Percentiles rank a stretch among this genome's conserved stretches.
Evolutionary conservation across 2,113 vertebrate genomes (phyloP).

Genomic region (Phyllopteryx taeniolatus): DNA sequence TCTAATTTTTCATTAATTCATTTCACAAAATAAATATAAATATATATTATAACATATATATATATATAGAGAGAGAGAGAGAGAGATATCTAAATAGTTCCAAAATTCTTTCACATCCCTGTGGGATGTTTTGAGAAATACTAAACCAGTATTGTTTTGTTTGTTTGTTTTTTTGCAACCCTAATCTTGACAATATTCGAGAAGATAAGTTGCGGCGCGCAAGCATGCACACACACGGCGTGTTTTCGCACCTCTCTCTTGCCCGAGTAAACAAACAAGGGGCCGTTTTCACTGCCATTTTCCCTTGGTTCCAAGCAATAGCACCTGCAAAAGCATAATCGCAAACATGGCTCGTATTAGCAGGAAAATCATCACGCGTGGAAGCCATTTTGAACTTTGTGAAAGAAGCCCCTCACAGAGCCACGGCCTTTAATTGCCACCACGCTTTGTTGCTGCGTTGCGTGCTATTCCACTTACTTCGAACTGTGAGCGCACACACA

Average conservation of each 20-base stretch:
- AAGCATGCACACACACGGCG: neutral
- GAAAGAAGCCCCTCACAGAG: slow-evolving; percentile 31
- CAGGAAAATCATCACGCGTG: neutral
- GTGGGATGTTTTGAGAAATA: neutral
- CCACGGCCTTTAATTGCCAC: slow-evolving; percentile 11
- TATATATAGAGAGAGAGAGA: no score
- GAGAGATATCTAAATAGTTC: no score
- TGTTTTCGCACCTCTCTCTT: neutral
- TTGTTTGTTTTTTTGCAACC: neutral
- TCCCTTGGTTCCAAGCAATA: neutral
- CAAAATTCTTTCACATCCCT: neutral
- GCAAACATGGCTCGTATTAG: neutral
- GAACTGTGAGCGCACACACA: slow-evolving; percentile 11
- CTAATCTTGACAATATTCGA: slow-evolving; percentile 2
- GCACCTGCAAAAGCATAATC: neutral
- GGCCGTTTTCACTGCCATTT: neutral
- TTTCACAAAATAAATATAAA: no score
- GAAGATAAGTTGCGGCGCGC: neutral
- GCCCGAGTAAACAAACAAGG: neutral
- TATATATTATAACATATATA: no score
- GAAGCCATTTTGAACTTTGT: neutral
- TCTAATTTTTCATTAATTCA: no score
- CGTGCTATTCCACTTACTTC: slow-evolving; percentile 44
- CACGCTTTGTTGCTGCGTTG: slow-evolving; percentile 48
- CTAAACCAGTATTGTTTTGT: neutral